phyloP scores from a whole-genome alignment of 1,140 invertebrate genomes.

The Drosophila nasuta region DNA sequence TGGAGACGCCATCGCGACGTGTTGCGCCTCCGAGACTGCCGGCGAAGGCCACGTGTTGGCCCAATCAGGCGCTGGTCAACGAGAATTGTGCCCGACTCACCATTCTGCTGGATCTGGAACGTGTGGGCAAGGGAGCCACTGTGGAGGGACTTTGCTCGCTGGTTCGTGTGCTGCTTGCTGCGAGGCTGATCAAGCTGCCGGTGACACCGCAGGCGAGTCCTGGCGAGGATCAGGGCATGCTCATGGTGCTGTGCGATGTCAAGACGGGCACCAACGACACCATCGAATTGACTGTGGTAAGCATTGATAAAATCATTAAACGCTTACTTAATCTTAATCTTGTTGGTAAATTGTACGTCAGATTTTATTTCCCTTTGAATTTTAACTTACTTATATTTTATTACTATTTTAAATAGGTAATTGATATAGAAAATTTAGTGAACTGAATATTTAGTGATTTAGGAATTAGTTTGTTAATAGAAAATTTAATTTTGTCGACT shows the following conservation, averaged over 20 bases:
- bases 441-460: too few relatives aligned
- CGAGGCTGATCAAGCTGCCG: slow-evolving; percentile 85
- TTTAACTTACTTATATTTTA: too few relatives aligned
- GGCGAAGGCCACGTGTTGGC: slow-evolving; percentile 91
- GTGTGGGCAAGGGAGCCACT: slow-evolving; percentile 89
- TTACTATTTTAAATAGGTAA: too few relatives aligned
- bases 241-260: slow-evolving; percentile 93
- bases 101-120: slow-evolving; percentile 89
- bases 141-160: slow-evolving; percentile 90
- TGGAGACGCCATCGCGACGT: slow-evolving; percentile 88
- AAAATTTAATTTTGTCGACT: too few relatives aligned
- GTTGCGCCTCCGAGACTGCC: slow-evolving; percentile 91
- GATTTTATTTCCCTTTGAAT: too few relatives aligned
- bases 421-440: too few relatives aligned
- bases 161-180: slow-evolving; percentile 89
- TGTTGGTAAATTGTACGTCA: too few relatives aligned
- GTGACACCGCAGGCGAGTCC: not conserved
- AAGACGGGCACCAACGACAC: slow-evolving; percentile 92
- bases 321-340: too few relatives aligned
- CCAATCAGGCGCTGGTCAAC: slow-evolving; percentile 89
- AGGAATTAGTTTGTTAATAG: too few relatives aligned
- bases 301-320: slow-evolving; percentile 59
- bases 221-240: slow-evolving; percentile 82
- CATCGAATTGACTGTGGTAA: slow-evolving; percentile 94
- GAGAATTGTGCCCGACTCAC: slow-evolving; percentile 91